Conservation (phyloP, 2,113 vertebrate species). For the Notothenia coriiceps region DNA sequence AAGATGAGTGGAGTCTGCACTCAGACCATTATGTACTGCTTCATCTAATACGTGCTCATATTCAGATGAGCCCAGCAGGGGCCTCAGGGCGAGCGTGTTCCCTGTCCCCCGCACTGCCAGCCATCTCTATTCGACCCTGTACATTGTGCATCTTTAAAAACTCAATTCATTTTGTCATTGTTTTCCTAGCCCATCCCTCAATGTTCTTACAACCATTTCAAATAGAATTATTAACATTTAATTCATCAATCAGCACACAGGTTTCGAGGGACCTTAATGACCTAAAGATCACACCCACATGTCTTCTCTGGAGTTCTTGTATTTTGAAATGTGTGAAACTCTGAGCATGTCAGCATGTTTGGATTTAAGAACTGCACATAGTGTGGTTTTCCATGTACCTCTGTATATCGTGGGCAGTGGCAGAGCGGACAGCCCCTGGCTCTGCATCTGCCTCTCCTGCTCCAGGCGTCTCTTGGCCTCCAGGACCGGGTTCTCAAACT, state of each 20-base stretch:
- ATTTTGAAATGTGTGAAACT: constrained; percentile 27
- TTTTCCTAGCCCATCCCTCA: neutral
- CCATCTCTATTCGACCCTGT: constrained; percentile 44
- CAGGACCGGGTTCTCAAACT: constrained; percentile 99
- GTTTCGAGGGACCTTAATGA: neutral
- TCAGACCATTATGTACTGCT: neutral
- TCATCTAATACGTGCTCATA: constrained; percentile 22
- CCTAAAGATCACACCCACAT: neutral
- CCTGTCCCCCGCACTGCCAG: constrained; percentile 42
- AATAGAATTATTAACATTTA: neutral
- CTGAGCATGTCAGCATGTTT: constrained; percentile 14
- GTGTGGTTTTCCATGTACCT: constrained; percentile 83
- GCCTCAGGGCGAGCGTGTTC: constrained; percentile 59
- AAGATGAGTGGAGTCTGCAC: constrained; percentile 25
- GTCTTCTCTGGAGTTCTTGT: neutral
- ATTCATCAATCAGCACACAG: neutral
- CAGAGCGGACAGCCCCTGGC: constrained; percentile 94
- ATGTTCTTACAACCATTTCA: too few species aligned
- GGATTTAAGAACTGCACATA: constrained; percentile 3
- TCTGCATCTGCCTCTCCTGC: constrained; percentile 96
- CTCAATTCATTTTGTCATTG: neutral
- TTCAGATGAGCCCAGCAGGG: constrained; percentile 22
- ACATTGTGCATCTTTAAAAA: constrained; percentile 35
- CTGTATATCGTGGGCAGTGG: constrained; percentile 94
- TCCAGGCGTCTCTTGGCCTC: constrained; percentile 98